A percentile compares a stretch with the other conserved stretches of the same genome.
Evolutionary conservation across 2,113 vertebrate genomes (phyloP).

Genomic region (Bufo bufo): DNA sequence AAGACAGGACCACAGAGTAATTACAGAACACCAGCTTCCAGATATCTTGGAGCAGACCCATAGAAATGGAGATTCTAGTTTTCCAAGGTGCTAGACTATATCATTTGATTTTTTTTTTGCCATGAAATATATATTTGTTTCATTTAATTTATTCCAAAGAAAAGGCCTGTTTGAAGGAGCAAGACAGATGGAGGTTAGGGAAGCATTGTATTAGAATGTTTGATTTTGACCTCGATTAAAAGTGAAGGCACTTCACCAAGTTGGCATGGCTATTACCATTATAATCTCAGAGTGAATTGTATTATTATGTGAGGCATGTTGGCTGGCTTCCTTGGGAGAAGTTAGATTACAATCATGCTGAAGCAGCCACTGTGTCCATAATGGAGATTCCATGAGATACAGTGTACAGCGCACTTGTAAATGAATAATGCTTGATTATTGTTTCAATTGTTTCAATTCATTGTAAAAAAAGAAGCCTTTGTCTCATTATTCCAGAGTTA

Average conservation of each 20-base stretch:
- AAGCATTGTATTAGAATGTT: conserved; percentile 27
- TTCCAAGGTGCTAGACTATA: neutral
- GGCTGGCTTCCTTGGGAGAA: conserved; percentile 43
- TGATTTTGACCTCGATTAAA: conserved; percentile 53
- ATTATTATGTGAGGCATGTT: conserved; percentile 44
- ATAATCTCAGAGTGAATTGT: conserved; percentile 51
- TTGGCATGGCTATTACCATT: conserved; percentile 44
- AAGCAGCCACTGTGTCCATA: conserved; percentile 41
- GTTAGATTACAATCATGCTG: conserved; percentile 54
- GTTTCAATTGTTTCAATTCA: conserved; percentile 41
- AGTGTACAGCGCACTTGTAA: conserved; percentile 22
- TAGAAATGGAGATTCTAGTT: conserved; percentile 5
- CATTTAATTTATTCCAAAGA: conserved; percentile 25
- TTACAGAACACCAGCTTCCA: conserved; percentile 26
- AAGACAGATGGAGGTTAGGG: conserved; percentile 33
- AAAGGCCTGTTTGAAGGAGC: neutral
- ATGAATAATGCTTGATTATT: conserved; percentile 41
- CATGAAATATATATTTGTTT: conserved; percentile 32
- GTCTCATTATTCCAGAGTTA: conserved; percentile 36
- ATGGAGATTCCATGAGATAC: conserved; percentile 45
- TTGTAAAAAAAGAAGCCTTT: conserved; percentile 41
- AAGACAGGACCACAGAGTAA: conserved; percentile 2
- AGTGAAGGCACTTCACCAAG: conserved; percentile 40
- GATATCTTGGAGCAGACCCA: neutral
- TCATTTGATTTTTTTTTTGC: conserved; percentile 34